phyloP scores from a whole-genome alignment of 1,140 invertebrate species.

The Carposina sasakii region DNA sequence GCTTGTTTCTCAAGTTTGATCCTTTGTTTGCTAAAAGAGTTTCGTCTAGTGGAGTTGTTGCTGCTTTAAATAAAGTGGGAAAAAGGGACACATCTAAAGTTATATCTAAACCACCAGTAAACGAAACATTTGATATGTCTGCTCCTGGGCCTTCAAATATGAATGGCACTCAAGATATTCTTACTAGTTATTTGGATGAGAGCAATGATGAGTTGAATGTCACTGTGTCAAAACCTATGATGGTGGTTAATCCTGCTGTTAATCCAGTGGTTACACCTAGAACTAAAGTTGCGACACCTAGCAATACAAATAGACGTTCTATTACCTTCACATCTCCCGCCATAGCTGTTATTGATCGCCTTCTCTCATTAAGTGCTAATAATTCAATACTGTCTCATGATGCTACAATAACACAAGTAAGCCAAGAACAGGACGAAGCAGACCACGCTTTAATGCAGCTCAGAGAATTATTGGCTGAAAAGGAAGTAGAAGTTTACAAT shows the following conservation, averaged over 20 bases:
- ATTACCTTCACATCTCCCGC: constrained; percentile 61
- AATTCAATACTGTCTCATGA: constrained; percentile 38
- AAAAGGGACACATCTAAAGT: too few relatives aligned
- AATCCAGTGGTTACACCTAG: constrained; percentile 40
- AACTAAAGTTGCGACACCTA: constrained; percentile 40
- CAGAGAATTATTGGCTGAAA: constrained; percentile 56
- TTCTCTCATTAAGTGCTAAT: constrained; percentile 56
- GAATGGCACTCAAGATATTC: constrained; percentile 19
- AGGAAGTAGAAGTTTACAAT: constrained; percentile 55
- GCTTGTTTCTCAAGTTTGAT: constrained; percentile 63
- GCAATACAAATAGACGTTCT: constrained; percentile 50
- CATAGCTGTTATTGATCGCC: constrained; percentile 62
- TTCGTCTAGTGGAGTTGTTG: constrained; percentile 46
- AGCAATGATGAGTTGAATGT: constrained; percentile 36
- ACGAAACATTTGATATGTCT: constrained; percentile 8
- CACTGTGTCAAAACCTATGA: constrained; percentile 52
- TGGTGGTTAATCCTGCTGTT: constrained; percentile 59
- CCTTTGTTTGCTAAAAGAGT: constrained; percentile 58
- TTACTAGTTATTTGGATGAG: constrained; percentile 15
- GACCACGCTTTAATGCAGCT: constrained; percentile 48
- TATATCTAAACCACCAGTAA: background rate
- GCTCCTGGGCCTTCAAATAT: constrained; percentile 26
- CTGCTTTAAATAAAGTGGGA: constrained; percentile 42
- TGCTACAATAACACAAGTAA: constrained; percentile 25
- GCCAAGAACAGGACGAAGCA: constrained; percentile 43